Base-by-base conservation (phyloP, 2,888 invertebrate genomes). In the Andrena fulva region DNA sequence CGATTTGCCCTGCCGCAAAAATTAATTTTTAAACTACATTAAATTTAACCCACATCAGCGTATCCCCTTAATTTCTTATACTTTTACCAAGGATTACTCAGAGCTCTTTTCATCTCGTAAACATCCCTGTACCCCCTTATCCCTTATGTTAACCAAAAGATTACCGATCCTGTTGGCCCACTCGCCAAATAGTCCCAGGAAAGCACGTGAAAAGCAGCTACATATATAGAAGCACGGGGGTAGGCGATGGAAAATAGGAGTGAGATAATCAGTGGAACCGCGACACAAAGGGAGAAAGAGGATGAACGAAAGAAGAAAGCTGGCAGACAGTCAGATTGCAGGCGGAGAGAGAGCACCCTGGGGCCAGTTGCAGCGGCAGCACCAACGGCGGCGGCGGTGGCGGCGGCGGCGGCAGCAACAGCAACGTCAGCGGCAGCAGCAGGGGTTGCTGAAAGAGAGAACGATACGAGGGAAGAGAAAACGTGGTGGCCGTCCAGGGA, bases 371-470 rank as follows among this genome's bases (percentile, higher is more conserved):
- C 87, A 79, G 82, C 74, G 56, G 80, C 85, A 72, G 63, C 80
- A 48, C 56, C 83, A 67, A 60, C 76, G 68, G 80, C 73, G 56
- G 79, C 87, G 75, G 66, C 72, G 50, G 63, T 81, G 69, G 63
- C 66, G 72, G 56, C 54, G 54, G 54, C 10, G 54, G 54, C 24
- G 2, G 56, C 85, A 48, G 76, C 78, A 72, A 82, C 79, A 60
- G 77, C 84, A 67, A 75, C 79, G 75, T 75, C 80, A 70, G 71
- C 86, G 69, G 68, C 85, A 85, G 79, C 89, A 89, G 83, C 81
- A 79, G 89, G 89, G 91, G 89, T 90, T 90, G 91, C 89, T 84
- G 86, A 85, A 89, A 86, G 87, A 88, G 91, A 90, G 89, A 88
- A 85, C 69, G 50, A 69, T 29, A 48, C 66, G 77, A 64, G 71